Conservation (phyloP, 2,888 invertebrate genomes). For the Nasonovia ribisnigri region DNA sequence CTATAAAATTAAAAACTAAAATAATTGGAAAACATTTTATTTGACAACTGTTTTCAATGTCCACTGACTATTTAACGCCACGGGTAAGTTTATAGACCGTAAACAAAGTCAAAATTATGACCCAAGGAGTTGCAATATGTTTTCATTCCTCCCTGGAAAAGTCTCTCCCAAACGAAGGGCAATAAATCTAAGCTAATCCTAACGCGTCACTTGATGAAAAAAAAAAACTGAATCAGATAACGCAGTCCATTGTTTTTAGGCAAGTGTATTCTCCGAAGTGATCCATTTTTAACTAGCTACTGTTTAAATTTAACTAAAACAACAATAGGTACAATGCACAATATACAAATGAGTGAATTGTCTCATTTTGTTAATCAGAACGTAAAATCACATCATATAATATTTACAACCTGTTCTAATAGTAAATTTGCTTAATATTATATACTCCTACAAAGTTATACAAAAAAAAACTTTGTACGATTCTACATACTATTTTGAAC, state of each 20-base stretch:
- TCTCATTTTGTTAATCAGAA: background rate
- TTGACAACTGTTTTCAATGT: background rate
- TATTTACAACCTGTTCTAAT: background rate
- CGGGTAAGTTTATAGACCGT: background rate
- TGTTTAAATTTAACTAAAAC: background rate
- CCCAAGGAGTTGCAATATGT: conserved; percentile 22
- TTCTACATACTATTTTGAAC: too few relatives aligned
- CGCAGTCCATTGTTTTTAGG: background rate
- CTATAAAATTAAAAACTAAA: conserved; percentile 22
- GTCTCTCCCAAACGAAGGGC: background rate
- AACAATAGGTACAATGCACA: background rate
- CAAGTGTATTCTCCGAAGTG: background rate
- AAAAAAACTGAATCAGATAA: background rate
- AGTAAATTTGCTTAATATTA: background rate
- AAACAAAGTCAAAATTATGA: conserved; percentile 20
- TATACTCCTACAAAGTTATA: too few relatives aligned
- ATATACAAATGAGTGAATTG: background rate
- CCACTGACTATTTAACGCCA: conserved; percentile 1
- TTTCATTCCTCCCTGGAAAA: background rate
- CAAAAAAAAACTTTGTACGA: too few relatives aligned
- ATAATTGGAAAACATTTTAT: conserved; percentile 21
- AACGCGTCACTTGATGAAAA: background rate
- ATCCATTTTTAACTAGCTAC: background rate
- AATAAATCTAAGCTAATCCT: background rate
- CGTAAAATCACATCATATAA: background rate